Conservation (phyloP, 2,113 vertebrate genomes). For the Tenrec ecaudatus region DNA sequence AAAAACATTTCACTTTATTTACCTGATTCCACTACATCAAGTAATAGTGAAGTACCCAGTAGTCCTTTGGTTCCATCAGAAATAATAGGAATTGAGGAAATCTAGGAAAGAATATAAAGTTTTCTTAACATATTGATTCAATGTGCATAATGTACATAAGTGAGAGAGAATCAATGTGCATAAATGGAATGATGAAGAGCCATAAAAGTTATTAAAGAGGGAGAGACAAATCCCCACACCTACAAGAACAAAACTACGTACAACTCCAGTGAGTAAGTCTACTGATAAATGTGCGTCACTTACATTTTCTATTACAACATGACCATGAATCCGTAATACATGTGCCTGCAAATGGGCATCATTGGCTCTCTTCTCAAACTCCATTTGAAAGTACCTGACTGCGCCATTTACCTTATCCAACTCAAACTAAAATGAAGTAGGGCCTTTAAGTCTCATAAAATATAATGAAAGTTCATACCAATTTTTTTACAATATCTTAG, state of each 20-base stretch:
- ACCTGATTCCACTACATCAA: constrained; percentile 91
- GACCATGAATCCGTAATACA: neutral
- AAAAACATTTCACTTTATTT: constrained; percentile 50
- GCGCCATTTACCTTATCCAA: constrained; percentile 20
- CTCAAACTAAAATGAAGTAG: constrained; percentile 34
- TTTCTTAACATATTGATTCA: constrained; percentile 15
- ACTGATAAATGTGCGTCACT: neutral
- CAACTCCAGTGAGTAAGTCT: neutral
- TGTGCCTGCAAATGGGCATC: neutral
- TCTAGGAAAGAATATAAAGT: constrained; percentile 79
- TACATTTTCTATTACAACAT: neutral
- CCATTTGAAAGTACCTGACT: constrained; percentile 20
- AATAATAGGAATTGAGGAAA: constrained; percentile 81
- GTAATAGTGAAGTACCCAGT: constrained; percentile 83
- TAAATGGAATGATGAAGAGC: neutral
- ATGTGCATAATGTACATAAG: neutral
- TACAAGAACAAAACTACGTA: neutral
- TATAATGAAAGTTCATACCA: neutral
- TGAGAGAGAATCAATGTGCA: neutral
- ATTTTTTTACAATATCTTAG: constrained; percentile 38
- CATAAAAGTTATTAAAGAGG: neutral
- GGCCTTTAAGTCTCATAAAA: constrained; percentile 17
- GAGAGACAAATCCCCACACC: neutral
- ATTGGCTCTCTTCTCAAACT: constrained; percentile 4
- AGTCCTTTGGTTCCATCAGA: constrained; percentile 80